These are phyloP conservation scores for Tachina fera DNA, from an alignment of 2,888 invertebrate genomes.

Conservation along the genomic window DNA sequence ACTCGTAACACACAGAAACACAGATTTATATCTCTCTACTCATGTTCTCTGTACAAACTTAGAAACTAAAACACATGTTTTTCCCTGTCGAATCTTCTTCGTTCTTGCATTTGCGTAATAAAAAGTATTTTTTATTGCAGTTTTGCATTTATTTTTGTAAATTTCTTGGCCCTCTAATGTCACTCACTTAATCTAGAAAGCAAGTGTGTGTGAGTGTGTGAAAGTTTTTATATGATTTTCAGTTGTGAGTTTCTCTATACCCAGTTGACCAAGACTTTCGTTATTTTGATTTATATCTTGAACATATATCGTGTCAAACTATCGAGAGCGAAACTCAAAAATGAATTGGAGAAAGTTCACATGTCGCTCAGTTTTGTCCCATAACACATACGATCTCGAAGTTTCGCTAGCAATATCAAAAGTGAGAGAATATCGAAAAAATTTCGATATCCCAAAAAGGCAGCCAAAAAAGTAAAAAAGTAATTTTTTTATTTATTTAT, in stretches of 20 bases:
- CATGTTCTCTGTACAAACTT: conserved; percentile 2
- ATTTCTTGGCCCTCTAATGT: conserved; percentile 25
- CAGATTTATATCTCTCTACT: neutral
- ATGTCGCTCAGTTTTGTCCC: too few species aligned
- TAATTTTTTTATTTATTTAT: too few species aligned
- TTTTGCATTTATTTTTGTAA: conserved; percentile 26
- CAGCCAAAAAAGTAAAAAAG: too few species aligned
- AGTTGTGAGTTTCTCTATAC: neutral
- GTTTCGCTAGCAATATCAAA: too few species aligned
- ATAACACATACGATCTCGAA: too few species aligned
- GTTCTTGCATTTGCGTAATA: conserved; percentile 13
- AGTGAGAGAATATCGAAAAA: too few species aligned
- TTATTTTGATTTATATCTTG: too few species aligned
- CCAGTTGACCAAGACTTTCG: too few species aligned
- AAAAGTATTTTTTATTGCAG: neutral
- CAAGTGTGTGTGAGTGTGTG: neutral
- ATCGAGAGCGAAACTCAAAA: too few species aligned
- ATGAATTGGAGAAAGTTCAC: too few species aligned
- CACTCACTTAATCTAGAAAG: conserved; percentile 2
- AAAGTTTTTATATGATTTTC: neutral
- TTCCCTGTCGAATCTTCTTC: neutral
- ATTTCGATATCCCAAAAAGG: too few species aligned
- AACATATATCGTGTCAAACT: too few species aligned
- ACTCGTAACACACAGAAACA: conserved; percentile 31
- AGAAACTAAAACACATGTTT: conserved; percentile 35